Evolutionary conservation across 2,113 vertebrate genomes (phyloP).

Genomic region (Daubentonia madagascariensis): DNA sequence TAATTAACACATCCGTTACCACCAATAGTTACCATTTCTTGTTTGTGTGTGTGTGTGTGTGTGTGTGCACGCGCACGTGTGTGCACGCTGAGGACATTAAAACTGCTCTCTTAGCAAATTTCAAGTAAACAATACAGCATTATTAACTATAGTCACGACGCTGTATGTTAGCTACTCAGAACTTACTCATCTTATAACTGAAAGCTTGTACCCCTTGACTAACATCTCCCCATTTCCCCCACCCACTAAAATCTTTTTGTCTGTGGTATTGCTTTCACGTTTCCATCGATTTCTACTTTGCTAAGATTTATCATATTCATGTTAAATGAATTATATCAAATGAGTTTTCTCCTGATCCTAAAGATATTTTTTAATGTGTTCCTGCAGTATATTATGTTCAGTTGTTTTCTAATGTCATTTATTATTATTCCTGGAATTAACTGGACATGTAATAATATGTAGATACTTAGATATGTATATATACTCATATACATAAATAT

Average conservation of each 20-base stretch:
- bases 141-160: neutral
- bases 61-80: neutral
- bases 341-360: neutral
- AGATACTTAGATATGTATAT: neutral
- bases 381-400: neutral
- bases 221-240: neutral
- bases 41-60: neutral
- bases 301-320: neutral
- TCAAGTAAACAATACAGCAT: neutral
- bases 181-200: neutral
- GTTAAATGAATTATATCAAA: neutral
- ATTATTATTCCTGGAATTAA: neutral
- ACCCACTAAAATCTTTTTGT: neutral
- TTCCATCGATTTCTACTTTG: neutral
- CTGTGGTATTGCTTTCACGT: neutral
- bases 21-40: neutral
- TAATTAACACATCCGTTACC: neutral
- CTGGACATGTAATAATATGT: neutral
- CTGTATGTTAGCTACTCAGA: neutral
- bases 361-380: neutral
- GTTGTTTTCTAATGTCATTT: neutral
- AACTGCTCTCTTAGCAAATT: neutral
- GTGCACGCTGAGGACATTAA: neutral
- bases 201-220: neutral
- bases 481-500: neutral